Percentiles rank a stretch among this genome's conserved stretches.
Conservation (phyloP, 2,113 vertebrate species). For the Rissa tridactyla region DNA sequence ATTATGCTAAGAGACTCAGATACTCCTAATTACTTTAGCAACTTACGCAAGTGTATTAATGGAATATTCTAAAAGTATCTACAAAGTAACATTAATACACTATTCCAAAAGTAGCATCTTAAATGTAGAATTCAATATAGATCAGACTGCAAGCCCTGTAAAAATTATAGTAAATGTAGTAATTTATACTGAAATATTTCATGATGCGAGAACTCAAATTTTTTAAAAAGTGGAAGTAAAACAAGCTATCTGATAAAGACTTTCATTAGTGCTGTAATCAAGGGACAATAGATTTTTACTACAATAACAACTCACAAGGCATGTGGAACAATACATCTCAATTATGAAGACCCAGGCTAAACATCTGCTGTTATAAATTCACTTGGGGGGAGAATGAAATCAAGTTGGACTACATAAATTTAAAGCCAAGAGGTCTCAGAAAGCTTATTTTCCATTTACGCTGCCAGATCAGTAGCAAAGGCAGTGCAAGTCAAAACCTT, state of each 20-base stretch:
- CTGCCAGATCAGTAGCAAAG: neutral
- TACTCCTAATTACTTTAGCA: neutral
- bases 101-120: neutral
- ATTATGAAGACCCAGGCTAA: neutral
- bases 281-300: conserved; percentile 31
- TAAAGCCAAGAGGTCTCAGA: neutral
- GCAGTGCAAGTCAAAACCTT: neutral
- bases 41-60: neutral
- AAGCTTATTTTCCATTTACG: neutral
- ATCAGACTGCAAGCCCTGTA: neutral
- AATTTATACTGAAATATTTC: conserved; percentile 27
- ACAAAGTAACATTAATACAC: neutral
- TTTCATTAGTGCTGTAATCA: conserved; percentile 40
- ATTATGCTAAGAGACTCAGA: neutral
- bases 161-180: neutral
- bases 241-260: conserved; percentile 32
- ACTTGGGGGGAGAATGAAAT: neutral
- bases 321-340: conserved; percentile 17
- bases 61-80: neutral
- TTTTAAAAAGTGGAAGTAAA: neutral
- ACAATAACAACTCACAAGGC: conserved; percentile 26
- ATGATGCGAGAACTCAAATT: neutral
- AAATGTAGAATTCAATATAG: neutral
- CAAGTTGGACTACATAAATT: neutral
- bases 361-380: neutral